These are phyloP conservation scores for Cepphus grylle DNA, from an alignment of 2,113 vertebrate species.

Conservation along the genomic window DNA sequence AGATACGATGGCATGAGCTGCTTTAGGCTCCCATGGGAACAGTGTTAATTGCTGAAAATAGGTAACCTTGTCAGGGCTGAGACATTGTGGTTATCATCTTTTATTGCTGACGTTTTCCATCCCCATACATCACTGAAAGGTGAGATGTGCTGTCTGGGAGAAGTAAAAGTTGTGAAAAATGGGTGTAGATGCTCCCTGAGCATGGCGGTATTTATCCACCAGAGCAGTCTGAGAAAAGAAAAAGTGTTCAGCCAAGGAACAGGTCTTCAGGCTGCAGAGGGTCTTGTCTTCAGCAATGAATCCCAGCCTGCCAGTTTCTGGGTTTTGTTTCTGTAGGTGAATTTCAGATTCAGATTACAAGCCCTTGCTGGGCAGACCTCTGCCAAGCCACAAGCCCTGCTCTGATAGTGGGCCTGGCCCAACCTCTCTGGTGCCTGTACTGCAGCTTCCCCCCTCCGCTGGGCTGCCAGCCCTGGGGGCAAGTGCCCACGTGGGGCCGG, in stretches of 20 bases:
- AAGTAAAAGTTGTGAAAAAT: neutral
- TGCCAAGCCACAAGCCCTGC: neutral
- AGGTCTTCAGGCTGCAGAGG: neutral
- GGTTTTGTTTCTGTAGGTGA: neutral
- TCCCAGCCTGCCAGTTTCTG: neutral
- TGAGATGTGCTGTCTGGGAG: neutral
- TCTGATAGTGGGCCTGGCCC: neutral
- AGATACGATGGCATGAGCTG: neutral
- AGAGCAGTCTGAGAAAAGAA: neutral
- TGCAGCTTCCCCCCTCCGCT: neutral
- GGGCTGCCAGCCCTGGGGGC: neutral
- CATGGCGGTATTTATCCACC: neutral
- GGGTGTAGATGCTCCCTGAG: neutral
- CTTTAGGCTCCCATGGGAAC: neutral
- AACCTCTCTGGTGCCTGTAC: no score
- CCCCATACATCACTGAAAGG: neutral
- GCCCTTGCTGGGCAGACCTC: neutral
- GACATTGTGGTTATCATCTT: neutral
- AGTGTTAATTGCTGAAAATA: neutral
- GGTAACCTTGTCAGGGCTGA: neutral
- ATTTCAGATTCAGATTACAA: neutral
- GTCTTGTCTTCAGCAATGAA: neutral
- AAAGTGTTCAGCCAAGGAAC: neutral
- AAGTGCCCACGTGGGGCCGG: neutral
- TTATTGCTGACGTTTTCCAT: conserved; percentile 21